Conservation (phyloP, 2,113 vertebrate species). For the Plestiodon gilberti region DNA sequence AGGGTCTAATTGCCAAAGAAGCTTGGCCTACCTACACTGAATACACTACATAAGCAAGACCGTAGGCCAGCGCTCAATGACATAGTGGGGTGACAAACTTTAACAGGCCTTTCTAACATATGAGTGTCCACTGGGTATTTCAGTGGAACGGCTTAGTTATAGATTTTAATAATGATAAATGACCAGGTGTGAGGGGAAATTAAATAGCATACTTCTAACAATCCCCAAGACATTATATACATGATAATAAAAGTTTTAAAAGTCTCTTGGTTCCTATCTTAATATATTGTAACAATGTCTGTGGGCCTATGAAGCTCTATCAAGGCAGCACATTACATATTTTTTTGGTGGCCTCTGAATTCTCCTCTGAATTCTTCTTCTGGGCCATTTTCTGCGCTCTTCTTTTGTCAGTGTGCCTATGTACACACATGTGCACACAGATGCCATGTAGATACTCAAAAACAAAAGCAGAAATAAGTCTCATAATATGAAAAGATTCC, state of each 20-base stretch:
- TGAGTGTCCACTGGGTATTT: conserved; percentile 32
- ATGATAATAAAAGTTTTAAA: conserved; percentile 60
- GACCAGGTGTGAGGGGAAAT: conserved; percentile 59
- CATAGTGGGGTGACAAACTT: conserved; percentile 35
- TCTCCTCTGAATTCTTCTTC: background rate
- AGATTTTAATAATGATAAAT: conserved; percentile 61
- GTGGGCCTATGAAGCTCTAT: background rate
- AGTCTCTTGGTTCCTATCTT: conserved; percentile 28
- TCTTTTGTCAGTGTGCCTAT: background rate
- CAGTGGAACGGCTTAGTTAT: conserved; percentile 58
- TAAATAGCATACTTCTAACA: conserved; percentile 48
- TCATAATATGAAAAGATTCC: background rate
- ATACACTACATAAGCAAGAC: background rate
- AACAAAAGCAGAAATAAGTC: background rate
- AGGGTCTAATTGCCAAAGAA: conserved; percentile 4
- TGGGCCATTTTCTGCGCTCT: background rate
- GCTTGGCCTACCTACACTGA: background rate
- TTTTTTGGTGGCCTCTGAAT: conserved; percentile 6
- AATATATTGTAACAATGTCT: conserved; percentile 37
- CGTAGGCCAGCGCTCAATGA: conserved; percentile 27
- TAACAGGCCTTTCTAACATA: conserved; percentile 44
- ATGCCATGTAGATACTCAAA: background rate
- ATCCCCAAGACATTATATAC: conserved; percentile 58
- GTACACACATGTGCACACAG: background rate
- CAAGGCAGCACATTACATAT: background rate